Percentiles rank a stretch among this genome's conserved stretches.
phyloP scores from a whole-genome alignment of 2,797 vertebrate species.

The Chelon auratus region DNA sequence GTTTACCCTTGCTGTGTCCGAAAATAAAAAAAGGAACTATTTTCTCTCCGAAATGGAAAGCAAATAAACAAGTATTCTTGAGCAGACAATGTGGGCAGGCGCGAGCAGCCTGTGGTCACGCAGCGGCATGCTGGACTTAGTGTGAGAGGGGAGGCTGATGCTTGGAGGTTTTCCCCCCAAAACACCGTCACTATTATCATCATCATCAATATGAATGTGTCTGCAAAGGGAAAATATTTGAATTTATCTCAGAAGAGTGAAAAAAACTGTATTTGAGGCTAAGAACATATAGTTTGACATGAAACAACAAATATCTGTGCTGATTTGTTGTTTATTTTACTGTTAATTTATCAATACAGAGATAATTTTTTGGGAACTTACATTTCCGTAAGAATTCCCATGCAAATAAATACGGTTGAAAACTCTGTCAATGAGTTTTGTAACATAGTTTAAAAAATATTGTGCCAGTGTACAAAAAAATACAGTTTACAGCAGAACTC shows the following conservation, averaged over 20 bases:
- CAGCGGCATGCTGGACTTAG: slow-evolving; percentile 53
- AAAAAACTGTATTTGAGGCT: background rate
- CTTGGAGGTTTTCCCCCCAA: slow-evolving; percentile 45
- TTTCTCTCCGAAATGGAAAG: slow-evolving; percentile 75
- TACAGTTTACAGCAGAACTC: too few relatives aligned
- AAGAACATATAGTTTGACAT: background rate
- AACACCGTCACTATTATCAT: slow-evolving; percentile 47
- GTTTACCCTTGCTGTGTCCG: slow-evolving; percentile 78
- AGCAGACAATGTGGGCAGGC: slow-evolving; percentile 72
- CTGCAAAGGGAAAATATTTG: background rate
- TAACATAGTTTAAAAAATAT: background rate
- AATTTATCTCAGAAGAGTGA: background rate
- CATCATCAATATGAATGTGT: background rate
- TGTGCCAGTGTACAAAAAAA: background rate
- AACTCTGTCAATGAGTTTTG: background rate
- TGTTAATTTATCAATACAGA: background rate
- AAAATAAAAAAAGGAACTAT: slow-evolving; percentile 80
- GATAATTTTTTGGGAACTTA: background rate
- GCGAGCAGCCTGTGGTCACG: slow-evolving; percentile 51
- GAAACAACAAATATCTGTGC: background rate
- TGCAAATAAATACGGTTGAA: too few relatives aligned
- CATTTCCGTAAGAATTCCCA: too few relatives aligned
- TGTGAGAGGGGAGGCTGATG: slow-evolving; percentile 41
- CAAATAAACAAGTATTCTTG: slow-evolving; percentile 81
- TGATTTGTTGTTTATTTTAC: background rate